Base-by-base conservation (phyloP, 2,888 invertebrate genomes). In the Lobophora halterata region DNA sequence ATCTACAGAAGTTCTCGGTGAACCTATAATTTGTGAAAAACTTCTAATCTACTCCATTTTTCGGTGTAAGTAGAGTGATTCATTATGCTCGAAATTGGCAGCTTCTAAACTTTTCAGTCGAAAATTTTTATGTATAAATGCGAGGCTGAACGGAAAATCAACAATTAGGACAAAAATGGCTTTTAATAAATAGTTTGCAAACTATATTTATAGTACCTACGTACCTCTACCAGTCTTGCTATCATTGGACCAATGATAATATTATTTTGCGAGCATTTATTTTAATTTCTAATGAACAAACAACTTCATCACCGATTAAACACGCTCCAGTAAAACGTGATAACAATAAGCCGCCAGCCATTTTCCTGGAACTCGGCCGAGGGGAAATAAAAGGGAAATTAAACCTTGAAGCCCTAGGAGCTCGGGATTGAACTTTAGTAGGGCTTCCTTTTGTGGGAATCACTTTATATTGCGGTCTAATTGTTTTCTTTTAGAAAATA, bases 371-470 rank as follows among this genome's bases (percentile, higher is more conserved):
- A 38, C n/a, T n/a, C n/a, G n/a, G 21, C 11, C n/a, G 20, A 31
- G 26, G 28, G 27, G 27, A 12, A 41, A 33, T 36, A 33, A 29
- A 49, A 26, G 40, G 40, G 36, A 43, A 41, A 45, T 43, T 38
- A 46, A 50, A 49, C 33, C 17, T 36, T 33, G 73, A 79, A 79
- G 60, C 75, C 81, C 1, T 64, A 72, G 23, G 9, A 63, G 44
- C 29, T 47, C 55, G 56, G 66, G 64, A 70, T 74, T 58, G 57
- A 59, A 58, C 58, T n/a, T n/a, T n/a, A 32, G 52, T 79, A 78
- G 32, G 81, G 80, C 54, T 76, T 80, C 79, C 46, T 53, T 51
- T 58, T 57, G 62, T 61, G 51, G 45, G 53, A 52, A 42, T 48
- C 41, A 47, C 50, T 59, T 63, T 59, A 53, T 60, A 54, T 42